These are phyloP conservation scores for Notodonta ziczac DNA, from an alignment of 2,888 invertebrate genomes.

Conservation along the genomic window DNA sequence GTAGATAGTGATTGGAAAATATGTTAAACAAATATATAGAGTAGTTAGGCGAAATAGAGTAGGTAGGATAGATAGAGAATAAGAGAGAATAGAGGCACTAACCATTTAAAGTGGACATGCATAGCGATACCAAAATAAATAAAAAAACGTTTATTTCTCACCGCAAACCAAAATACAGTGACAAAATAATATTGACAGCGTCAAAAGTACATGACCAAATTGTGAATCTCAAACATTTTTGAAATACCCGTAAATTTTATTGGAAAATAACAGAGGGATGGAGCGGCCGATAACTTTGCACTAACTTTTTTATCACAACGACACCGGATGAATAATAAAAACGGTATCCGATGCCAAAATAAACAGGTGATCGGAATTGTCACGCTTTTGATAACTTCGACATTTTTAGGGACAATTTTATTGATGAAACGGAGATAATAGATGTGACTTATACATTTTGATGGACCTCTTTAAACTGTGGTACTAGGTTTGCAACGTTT, in stretches of 20 bases:
- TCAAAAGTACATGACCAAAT: background rate
- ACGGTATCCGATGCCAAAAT: constrained; percentile 28
- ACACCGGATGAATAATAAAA: constrained; percentile 46
- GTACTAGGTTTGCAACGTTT: too few relatives aligned
- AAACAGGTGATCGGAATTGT: constrained; percentile 38
- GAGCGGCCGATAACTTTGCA: constrained; percentile 24
- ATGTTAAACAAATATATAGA: too few relatives aligned
- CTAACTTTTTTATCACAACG: constrained; percentile 42
- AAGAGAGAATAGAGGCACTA: too few relatives aligned
- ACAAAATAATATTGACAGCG: too few relatives aligned
- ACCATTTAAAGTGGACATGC: too few relatives aligned
- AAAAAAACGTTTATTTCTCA: too few relatives aligned
- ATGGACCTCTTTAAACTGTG: too few relatives aligned
- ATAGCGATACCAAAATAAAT: too few relatives aligned
- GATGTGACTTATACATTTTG: background rate
- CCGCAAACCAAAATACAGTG: too few relatives aligned
- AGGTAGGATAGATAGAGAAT: too few relatives aligned
- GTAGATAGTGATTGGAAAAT: too few relatives aligned
- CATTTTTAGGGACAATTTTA: background rate
- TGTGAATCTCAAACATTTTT: constrained; percentile 13
- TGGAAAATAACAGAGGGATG: constrained; percentile 36
- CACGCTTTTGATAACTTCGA: constrained; percentile 13
- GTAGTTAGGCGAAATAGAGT: too few relatives aligned
- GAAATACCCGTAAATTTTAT: constrained; percentile 25
- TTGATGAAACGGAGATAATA: background rate